Evolutionary conservation across 1,140 invertebrate species (phyloP).

Genomic region (Maconellicoccus hirsutus): DNA sequence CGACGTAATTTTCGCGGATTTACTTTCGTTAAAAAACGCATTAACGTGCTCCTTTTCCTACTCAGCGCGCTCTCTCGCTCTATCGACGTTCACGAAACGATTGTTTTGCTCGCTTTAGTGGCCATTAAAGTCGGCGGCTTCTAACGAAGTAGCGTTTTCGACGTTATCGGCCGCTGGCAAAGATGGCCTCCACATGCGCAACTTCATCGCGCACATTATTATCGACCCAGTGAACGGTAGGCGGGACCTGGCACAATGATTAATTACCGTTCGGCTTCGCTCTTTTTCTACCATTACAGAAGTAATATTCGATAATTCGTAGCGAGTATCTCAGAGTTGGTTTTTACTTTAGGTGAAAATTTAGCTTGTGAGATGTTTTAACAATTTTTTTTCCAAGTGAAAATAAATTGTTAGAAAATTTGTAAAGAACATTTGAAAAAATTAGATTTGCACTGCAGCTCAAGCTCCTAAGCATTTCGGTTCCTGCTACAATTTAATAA

Average conservation of each 20-base stretch:
- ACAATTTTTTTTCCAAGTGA: too few species aligned
- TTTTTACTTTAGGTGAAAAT: too few species aligned
- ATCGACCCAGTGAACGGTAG: constrained; percentile 1
- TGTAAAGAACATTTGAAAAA: too few species aligned
- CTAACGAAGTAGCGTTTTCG: not conserved
- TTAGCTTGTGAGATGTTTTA: too few species aligned
- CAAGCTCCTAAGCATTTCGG: too few species aligned
- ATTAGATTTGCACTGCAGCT: too few species aligned
- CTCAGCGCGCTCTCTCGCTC: not conserved
- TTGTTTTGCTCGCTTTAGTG: not conserved
- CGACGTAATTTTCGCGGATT: not conserved
- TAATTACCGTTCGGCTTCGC: not conserved
- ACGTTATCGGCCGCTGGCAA: not conserved
- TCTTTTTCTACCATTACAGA: not conserved
- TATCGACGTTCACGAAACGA: not conserved
- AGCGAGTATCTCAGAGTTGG: too few species aligned
- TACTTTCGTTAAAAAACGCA: too few species aligned
- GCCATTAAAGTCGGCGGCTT: constrained; percentile 2
- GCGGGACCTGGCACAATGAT: not conserved
- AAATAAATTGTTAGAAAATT: too few species aligned
- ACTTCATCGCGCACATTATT: not conserved
- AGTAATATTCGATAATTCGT: too few species aligned
- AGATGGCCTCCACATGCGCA: constrained; percentile 17
- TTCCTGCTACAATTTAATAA: too few species aligned
- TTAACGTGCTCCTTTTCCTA: too few species aligned